phyloP scores from a whole-genome alignment of 2,888 invertebrate genomes.

The Molorchus minor region DNA sequence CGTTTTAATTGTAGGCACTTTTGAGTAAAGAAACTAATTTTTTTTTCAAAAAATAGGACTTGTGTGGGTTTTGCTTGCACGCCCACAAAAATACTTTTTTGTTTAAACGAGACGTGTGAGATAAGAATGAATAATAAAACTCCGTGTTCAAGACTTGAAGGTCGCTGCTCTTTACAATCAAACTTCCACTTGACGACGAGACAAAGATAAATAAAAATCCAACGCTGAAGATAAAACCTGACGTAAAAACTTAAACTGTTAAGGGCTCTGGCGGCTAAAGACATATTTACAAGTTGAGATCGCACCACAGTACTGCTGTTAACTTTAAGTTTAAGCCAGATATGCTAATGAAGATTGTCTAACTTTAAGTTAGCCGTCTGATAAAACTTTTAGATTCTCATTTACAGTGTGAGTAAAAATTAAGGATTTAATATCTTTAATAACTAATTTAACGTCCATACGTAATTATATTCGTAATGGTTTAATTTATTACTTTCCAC shows the following conservation, averaged over 20 bases:
- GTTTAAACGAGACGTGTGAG: slow-evolving; percentile 9
- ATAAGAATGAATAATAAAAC: slow-evolving; percentile 19
- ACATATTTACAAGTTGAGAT: slow-evolving; percentile 22
- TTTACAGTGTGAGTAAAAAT: too few relatives aligned
- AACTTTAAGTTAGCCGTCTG: slow-evolving; percentile 19
- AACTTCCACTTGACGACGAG: slow-evolving; percentile 13
- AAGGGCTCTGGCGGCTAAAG: slow-evolving; percentile 20
- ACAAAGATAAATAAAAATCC: slow-evolving; percentile 24
- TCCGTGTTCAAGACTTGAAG: background rate
- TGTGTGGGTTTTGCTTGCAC: too few relatives aligned
- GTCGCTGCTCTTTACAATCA: slow-evolving; percentile 4
- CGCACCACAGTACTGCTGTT: slow-evolving; percentile 19
- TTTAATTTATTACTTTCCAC: too few relatives aligned
- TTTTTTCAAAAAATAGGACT: too few relatives aligned
- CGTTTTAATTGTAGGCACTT: too few relatives aligned
- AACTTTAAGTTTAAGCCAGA: slow-evolving; percentile 20
- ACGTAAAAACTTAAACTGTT: slow-evolving; percentile 22
- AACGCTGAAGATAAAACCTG: slow-evolving; percentile 6
- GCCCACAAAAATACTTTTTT: too few relatives aligned
- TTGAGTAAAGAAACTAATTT: too few relatives aligned
- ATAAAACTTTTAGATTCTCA: slow-evolving; percentile 19
- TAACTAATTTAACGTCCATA: too few relatives aligned
- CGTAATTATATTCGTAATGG: too few relatives aligned
- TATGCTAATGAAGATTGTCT: slow-evolving; percentile 22
- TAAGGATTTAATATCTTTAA: too few relatives aligned